Evolutionary conservation across 2,113 vertebrate species (phyloP), one percentile per base, ranked within the genome.

Genomic region (Zosterops borbonicus): DNA sequence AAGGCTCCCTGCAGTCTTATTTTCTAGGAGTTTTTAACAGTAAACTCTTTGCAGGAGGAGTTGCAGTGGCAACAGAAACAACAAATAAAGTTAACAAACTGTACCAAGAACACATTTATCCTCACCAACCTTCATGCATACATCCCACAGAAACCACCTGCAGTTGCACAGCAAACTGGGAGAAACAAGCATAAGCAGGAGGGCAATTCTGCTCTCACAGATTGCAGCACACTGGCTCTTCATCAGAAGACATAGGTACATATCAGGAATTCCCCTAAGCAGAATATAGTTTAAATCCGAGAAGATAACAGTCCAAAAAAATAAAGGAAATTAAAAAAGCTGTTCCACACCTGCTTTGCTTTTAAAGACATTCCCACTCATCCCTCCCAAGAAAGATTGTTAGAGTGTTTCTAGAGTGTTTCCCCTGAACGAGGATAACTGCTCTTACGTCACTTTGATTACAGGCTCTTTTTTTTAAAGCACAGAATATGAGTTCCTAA

Each of bases 381-480:
- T 23, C 14, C 12, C n/a, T 62, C 41, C 9, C n/a, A 75, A 53
- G 8, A 82, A 82, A 79, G 50, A 35, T 64, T 31, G 33, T 9
- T 59, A 15, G 22, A 9, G 39, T 31, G 25, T 52, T 22, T 70
- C 14, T 68, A n/a, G n/a, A 83, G 13, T 19, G 5, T 22, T 58
- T 67, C 56, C 37, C 27, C 33, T 31, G 27, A 84, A 73, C 11
- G 16, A 89, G 17, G 39, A 58, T 12, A 77, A 65, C n/a, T 60
- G 41, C 60, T 84, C 18, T 47, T 39, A 56, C 0, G 1, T 14
- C 15, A 74, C 31, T 84, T 56, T 0, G 0, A 58, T 41, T 56
- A 76, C 12, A 68, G 27, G 24, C 6, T n/a, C 13, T 10, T 58
- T 46, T 67, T 37, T 42, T 58, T 28, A 1, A 80, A 63, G 31